Percentiles rank a stretch among this genome's conserved stretches.
Conservation (phyloP, 2,113 vertebrate genomes). For the Columba janthina region DNA sequence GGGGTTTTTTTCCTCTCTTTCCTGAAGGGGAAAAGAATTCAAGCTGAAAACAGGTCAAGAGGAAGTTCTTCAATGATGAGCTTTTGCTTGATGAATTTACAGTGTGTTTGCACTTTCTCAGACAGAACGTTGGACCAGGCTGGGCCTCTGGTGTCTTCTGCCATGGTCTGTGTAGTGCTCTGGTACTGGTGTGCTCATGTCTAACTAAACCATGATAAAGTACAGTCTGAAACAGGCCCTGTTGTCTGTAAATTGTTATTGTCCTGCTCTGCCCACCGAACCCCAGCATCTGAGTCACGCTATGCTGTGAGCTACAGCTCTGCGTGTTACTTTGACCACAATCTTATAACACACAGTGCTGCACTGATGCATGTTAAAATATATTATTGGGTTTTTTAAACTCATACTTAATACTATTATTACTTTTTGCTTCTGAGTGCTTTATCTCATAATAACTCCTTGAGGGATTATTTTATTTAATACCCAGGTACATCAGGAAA, state of each 20-base stretch:
- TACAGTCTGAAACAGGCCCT: neutral
- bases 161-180: neutral
- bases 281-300: neutral
- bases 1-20: neutral
- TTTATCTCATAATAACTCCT: constrained; percentile 28
- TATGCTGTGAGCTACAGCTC: neutral
- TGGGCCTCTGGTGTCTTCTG: neutral
- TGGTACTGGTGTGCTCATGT: neutral
- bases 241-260: neutral
- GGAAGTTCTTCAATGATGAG: neutral
- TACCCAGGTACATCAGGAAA: constrained; percentile 13
- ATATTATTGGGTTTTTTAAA: neutral
- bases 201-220: neutral
- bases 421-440: constrained; percentile 17
- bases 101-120: neutral
- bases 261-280: neutral
- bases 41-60: neutral
- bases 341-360: neutral
- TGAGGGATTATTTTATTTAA: constrained; percentile 32
- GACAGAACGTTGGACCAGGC: neutral
- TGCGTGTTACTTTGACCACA: neutral
- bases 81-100: neutral
- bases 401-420: neutral
- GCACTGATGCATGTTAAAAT: neutral
- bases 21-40: neutral